Conservation (phyloP, 2,888 invertebrate genomes). For the Pandemis cinnamomeana region DNA sequence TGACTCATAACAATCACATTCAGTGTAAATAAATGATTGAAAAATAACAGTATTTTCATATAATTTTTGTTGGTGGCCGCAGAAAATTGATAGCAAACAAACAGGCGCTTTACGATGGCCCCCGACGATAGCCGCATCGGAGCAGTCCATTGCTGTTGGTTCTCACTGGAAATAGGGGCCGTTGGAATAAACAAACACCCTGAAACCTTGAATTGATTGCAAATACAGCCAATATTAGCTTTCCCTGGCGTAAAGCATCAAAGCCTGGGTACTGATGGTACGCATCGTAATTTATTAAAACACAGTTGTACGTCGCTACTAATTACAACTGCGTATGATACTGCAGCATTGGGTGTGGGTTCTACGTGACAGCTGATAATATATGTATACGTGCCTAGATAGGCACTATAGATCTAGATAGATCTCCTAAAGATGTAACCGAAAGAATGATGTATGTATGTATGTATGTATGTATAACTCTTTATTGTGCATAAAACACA, state of each 20-base stretch:
- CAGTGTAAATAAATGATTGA: not conserved
- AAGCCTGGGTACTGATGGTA: constrained; percentile 5
- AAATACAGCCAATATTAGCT: constrained; percentile 29
- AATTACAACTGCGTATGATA: not conserved
- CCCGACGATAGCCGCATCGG: not conserved
- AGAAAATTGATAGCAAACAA: constrained; percentile 33
- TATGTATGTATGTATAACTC: too few relatives aligned
- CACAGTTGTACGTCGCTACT: not conserved
- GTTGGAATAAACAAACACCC: constrained; percentile 29
- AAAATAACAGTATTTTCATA: not conserved
- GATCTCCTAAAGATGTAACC: not conserved
- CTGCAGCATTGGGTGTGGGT: not conserved
- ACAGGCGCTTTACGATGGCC: constrained; percentile 7
- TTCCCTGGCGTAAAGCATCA: constrained; percentile 14
- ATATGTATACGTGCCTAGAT: not conserved
- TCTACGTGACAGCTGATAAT: not conserved
- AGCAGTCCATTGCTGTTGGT: constrained; percentile 8
- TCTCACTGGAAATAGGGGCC: constrained; percentile 5
- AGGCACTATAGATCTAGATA: too few relatives aligned
- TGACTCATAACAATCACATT: not conserved
- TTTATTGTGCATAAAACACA: too few relatives aligned
- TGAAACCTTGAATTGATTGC: constrained; percentile 35
- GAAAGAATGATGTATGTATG: too few relatives aligned
- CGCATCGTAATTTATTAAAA: constrained; percentile 9
- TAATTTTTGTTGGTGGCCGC: constrained; percentile 17